Base-by-base conservation (phyloP, 2,888 invertebrate species). In the Lithophane leautieri region DNA sequence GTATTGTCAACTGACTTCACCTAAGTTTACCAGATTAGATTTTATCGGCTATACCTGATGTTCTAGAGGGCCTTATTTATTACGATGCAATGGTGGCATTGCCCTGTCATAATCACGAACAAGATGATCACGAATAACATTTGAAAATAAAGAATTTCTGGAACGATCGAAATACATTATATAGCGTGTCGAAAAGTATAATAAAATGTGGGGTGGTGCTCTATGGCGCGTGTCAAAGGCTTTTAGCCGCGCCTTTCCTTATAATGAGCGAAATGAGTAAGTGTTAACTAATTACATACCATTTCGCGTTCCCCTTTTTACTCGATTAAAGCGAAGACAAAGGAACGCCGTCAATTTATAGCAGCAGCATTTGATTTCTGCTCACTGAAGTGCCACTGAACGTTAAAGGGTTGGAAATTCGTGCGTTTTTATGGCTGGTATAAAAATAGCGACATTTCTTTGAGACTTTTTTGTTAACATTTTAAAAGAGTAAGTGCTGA, bases 241-340 rank as follows among this genome's bases (percentile, higher is more conserved):
- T 76, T 79, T 84, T 67, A 76, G 58, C 42, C 50, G 16, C 61
- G 65, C 70, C 71, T 58, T 73, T 70, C 61, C 56, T 8, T 58
- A 68, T 82, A 82, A 87, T 84, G 75, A 83, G 73, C 50, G 42
- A 82, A 87, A 78, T 86, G 74, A 84, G 76, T 87, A 84, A 86
- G 84, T 86, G 82, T 86, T 73, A 78, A 82, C 86, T 86, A 86
- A 86, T 86, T 86, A 78, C 68, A 86, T 71, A 69, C 82, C 80
- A 82, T 87, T 78, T 73, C 80, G 69, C 70, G n/a, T 76, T 69
- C 75, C 83, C 84, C 70, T 76, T 80, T 76, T 82, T 68, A 86
- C 66, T 82, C 76, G 76, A 86, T 86, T 82, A 85, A 44, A 70
- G 65, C n/a, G 62, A 62, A 79, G 79, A 76, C 79, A 83, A 82